Evolutionary conservation across 2,888 invertebrate species (phyloP), one percentile per base, ranked within the genome.

Genomic region (Boloria euphrosyne): DNA sequence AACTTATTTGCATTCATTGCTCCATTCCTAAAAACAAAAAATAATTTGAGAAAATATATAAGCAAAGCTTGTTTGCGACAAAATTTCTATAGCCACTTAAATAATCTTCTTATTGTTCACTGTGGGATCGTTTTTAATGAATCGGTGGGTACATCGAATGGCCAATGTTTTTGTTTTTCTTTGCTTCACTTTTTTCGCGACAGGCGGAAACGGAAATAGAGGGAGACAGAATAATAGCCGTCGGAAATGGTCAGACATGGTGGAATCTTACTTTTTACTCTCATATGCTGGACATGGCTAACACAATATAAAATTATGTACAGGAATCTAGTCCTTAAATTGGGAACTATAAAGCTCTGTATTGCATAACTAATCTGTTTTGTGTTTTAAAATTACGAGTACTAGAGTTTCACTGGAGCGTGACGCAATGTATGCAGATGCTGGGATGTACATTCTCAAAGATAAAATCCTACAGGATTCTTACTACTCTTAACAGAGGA

Each of bases 221-320:
- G 91, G 90, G 90, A 90, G 90, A 90, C 91, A 85, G 91, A 92
- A 92, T 92, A 92, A 92, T 91, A 88, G 92, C 90, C 87, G 87
- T 86, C 91, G 92, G 92, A 92, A 90, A 92, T 90, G 92, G 92
- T 92, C 92, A 92, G 91, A 90, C 91, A 89, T 90, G 89, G 85
- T 79, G 85, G 84, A 85, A 80, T 87, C 87, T 88, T 88, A 81
- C 80, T 88, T 90, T 89, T 90, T 90, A 88, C 80, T 87, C 83
- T 80, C 76, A 73, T 84, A 75, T 77, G 69, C 87, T 90, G 91
- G 89, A 88, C 91, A 85, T 81, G 78, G 85, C 83, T 83, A 84
- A 85, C 85, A 87, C 81, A 86, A 87, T 86, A 81, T 73, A 78
- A 72, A 63, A 71, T n/a, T 52, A 63, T 62, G 59, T 69, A 74